phyloP scores from a whole-genome alignment of 2,113 vertebrate species.

The Pelusios castaneus region DNA sequence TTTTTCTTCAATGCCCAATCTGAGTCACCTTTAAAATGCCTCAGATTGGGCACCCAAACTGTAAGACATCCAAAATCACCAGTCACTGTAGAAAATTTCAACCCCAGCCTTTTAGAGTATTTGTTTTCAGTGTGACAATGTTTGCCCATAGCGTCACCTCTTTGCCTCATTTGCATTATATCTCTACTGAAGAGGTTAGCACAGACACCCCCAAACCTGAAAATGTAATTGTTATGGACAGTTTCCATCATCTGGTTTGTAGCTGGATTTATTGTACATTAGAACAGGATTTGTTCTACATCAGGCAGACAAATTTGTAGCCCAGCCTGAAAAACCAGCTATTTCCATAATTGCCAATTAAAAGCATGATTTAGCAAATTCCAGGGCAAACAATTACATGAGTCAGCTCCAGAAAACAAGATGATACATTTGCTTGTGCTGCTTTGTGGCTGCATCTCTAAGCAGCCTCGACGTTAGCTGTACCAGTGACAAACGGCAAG shows the following conservation, averaged over 20 bases:
- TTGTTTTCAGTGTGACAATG: not conserved
- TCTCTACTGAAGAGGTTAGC: not conserved
- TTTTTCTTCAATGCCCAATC: not conserved
- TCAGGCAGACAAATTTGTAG: not conserved
- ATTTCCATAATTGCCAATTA: slow-evolving; percentile 48
- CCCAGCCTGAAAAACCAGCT: slow-evolving; percentile 16
- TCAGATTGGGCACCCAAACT: not conserved
- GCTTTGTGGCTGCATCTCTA: not conserved
- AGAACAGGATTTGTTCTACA: not conserved
- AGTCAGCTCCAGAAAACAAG: not conserved
- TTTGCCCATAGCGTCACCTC: not conserved
- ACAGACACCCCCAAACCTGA: not conserved
- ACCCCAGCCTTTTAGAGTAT: not conserved
- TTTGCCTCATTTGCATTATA: fast-evolving
- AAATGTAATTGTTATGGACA: not conserved
- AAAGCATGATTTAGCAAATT: slow-evolving; percentile 27
- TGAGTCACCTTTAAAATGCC: not conserved
- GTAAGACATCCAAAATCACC: not conserved
- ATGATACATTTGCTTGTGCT: not conserved
- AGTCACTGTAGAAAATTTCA: not conserved
- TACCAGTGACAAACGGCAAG: not conserved
- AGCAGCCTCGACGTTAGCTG: not conserved
- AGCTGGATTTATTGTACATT: slow-evolving; percentile 8
- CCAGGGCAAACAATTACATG: not conserved
- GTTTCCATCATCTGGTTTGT: not conserved